A percentile compares a stretch with the other conserved stretches of the same genome.
Evolutionary conservation across 2,113 vertebrate genomes (phyloP).

Genomic region (Tetrao urogallus): DNA sequence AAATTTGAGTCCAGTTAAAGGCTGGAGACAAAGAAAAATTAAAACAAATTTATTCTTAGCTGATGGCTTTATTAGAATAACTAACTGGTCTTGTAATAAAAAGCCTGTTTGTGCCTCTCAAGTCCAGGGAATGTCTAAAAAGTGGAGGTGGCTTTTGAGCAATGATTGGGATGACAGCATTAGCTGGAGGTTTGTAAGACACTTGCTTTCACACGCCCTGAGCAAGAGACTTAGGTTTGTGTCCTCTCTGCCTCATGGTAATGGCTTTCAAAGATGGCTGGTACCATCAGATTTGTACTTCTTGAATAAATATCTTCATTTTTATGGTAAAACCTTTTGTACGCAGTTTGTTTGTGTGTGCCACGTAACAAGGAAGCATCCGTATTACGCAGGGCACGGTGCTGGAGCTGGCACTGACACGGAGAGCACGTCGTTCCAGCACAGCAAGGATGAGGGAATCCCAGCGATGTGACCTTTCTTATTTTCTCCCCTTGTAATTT

Average conservation of each 20-base stretch:
- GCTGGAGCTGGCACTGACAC: not conserved
- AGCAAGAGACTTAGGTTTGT: slow-evolving; percentile 47
- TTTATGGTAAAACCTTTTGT: slow-evolving; percentile 63
- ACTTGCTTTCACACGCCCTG: slow-evolving; percentile 19
- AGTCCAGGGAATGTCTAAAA: slow-evolving; percentile 71
- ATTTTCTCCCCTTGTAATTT: not conserved
- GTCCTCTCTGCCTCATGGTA: slow-evolving; percentile 74
- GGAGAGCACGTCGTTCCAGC: not conserved
- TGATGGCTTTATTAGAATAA: slow-evolving; percentile 43
- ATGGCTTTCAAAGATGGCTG: slow-evolving; percentile 78
- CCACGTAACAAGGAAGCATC: not conserved
- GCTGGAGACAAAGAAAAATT: slow-evolving; percentile 12
- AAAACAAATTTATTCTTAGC: not conserved
- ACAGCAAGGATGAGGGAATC: not conserved
- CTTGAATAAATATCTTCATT: slow-evolving; percentile 78
- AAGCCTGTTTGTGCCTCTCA: slow-evolving; percentile 69
- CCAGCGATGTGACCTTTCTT: not conserved
- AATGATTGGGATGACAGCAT: not conserved
- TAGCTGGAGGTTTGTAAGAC: slow-evolving; percentile 7
- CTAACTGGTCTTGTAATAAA: slow-evolving; percentile 58
- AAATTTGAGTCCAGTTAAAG: slow-evolving; percentile 32
- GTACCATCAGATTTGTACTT: slow-evolving; percentile 79
- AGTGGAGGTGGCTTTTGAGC: slow-evolving; percentile 53
- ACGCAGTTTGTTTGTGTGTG: not conserved
- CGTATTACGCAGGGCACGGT: rapidly evolving